Base-by-base conservation (phyloP, 2,113 vertebrate genomes). In the Perca schrenkii region DNA sequence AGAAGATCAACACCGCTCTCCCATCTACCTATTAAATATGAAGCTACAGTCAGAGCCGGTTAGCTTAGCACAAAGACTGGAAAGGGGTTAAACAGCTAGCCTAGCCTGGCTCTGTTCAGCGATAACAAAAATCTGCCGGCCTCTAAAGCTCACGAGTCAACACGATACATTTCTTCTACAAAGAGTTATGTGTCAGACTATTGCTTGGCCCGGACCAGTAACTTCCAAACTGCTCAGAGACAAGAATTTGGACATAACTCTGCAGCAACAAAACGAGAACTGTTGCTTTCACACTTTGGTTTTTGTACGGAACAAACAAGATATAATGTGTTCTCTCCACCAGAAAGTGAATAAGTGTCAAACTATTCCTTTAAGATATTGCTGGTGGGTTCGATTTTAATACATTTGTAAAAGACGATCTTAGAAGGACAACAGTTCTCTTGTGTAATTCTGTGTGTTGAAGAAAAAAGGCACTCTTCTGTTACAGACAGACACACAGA, bases 301-400 rank as follows among this genome's bases (percentile, higher is more conserved):
- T 25, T 25, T 66, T 17, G 2, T 3, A 52, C 36, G 36, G 36
- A 40, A 11, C 8, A 8, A 40, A 40, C 40, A 40, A 40, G 15
- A 49, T 52, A 17, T 50, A 52, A 52, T 19, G 17, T 52, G 17
- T 52, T 52, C 61, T 46, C 28, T 15, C 12, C 66, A 36, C 6
- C 49, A 53, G 28, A 52, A 43, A 80, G 6, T 7, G 1, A 73
- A 73, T 17, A 54, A 52, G 56, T 13, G 49, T 65, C 8, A 43
- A 34, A 62, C 61, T 73, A 16, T 47, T 58, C 31, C 71, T 79
- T 52, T 34, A 71, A 71, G 13, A 79, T 73, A 68, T 36, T 17
- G 54, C 40, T 69, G 36, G 14, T 21, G 7, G 14, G n/a, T 76
- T 73, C n/a, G 62, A 84, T 75, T 66, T 71, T 25, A 52, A 49